Conservation (phyloP, 1,140 invertebrate genomes). For the Drosophila kanapiae region DNA sequence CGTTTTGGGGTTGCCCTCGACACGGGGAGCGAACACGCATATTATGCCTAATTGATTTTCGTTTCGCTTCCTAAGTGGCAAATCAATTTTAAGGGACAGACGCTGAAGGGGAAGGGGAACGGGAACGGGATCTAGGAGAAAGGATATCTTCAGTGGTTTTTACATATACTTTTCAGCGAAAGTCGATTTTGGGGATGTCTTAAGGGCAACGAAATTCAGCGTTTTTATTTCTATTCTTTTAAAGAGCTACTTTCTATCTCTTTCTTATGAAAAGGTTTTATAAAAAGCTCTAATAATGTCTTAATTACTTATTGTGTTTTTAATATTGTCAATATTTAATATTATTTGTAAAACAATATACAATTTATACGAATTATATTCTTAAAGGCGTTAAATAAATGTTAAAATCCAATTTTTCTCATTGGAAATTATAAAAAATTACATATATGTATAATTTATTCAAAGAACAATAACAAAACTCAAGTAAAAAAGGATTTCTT, state of each 20-base stretch:
- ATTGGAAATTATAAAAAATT: neutral
- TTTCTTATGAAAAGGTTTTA: neutral
- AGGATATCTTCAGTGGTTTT: slow-evolving; percentile 13
- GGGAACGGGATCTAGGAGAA: neutral
- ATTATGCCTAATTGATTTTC: slow-evolving; percentile 75
- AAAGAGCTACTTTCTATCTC: neutral
- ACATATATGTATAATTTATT: too few relatives aligned
- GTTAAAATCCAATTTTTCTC: neutral
- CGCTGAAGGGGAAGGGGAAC: neutral
- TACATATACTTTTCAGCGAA: neutral
- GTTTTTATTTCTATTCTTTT: neutral
- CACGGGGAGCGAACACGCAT: slow-evolving; percentile 15
- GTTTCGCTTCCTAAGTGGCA: slow-evolving; percentile 55
- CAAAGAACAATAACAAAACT: neutral
- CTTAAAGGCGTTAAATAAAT: neutral
- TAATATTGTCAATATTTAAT: neutral
- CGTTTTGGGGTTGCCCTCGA: slow-evolving; percentile 26
- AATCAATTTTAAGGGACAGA: slow-evolving; percentile 25
- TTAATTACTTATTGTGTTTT: neutral
- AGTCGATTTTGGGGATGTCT: slow-evolving; percentile 3
- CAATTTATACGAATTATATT: neutral
- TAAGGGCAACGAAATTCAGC: neutral
- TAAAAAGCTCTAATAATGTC: too few relatives aligned
- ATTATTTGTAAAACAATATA: neutral
- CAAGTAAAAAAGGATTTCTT: neutral